Base-by-base conservation (phyloP, 2,888 invertebrate species). In the Daptonema setosum region DNA sequence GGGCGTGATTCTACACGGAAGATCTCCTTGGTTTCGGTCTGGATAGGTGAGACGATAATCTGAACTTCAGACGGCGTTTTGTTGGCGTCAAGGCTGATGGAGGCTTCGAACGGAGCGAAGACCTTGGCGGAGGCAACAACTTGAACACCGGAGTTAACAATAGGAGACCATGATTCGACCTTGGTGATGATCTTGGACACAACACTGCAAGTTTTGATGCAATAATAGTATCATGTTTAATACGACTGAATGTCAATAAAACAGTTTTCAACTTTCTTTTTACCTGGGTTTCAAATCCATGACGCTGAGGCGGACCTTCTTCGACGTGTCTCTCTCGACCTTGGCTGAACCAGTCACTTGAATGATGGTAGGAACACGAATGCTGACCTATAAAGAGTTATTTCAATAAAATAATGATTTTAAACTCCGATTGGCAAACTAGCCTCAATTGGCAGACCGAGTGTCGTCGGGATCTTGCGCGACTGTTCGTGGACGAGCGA, bases 111-210 rank as follows among this genome's bases (percentile, higher is more conserved):
- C 45, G 68, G 68, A 14, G 60, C 57, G 55, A 56, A 58, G 25
- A 59, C 56, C 30, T 62, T 60, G 57, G 60, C 54, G 28, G 62
- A 58, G 54, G 60, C 62, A 30, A 63, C 52, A 24, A 61, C 58
- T 59, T 64, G 62, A 56, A 65, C 58, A 56, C 68, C 68, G 54
- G 59, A 58, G 58, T 60, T 61, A 58, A 63, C 59, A 47, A 63
- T 35, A 30, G 66, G 66, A 28, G 61, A 61, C 61, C 62, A 63
- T 47, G 61, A 54, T 3, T 55, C 58, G 28, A 57, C 26, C 35
- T 26, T 45, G 3, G 26, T 14, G 47, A 61, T 53, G 56, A 63
- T 63, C 47, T 62, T 62, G 51, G 61, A 26, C 51, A 61, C 62
- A 51, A 63, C 51, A 55, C 57, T 57, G 55, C 11, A 52, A 57